Evolutionary conservation across 1,140 invertebrate genomes (phyloP), one percentile per base, ranked within the genome.

Genomic region (Drosophila mauritiana): DNA sequence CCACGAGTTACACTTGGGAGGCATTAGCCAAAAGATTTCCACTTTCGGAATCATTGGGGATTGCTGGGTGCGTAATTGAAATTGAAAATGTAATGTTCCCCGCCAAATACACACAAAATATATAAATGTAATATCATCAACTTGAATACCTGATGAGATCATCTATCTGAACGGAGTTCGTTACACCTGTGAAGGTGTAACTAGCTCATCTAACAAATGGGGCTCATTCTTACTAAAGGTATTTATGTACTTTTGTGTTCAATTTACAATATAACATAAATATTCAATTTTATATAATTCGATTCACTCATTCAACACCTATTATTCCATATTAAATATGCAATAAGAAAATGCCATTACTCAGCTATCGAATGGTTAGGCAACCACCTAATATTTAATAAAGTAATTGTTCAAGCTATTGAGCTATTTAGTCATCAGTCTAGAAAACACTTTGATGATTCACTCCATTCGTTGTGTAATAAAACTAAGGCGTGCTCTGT

Each of bases 1-100:
- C 63, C 76, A 57, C 55, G 59, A 57, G 63, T 89, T 80, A 76
- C 83, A 69, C 80, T 20, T 52, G 83, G 84, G 79, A 86, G 48
- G 43, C 81, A 81, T 76, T 64, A 80, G 63, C 59, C 54, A 65
- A 37, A 42, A 57, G 68, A 77, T 76, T 64, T 68, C n/a, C 4
- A 45, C 52, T 51, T 34, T 15, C 10, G 37, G 20, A 36, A 54
- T 58, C 57, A 45, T 48, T 73, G 48, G 37, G 48, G 22, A 61
- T 40, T 37, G 40, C 6, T 25, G 65, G 34, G 62, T 68, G 49
- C 67, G 67, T 70, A 70, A 70, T 70, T 70, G 67, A 70, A 69
- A 70, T 56, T 49, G 51, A 40, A 69, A 48, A 56, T 49, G 40
- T 49, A 64, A 65, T 65, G 25, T 37, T 17, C 11, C n/a, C 25